Percentiles rank a stretch among this genome's conserved stretches.
Evolutionary conservation across 2,888 invertebrate species (phyloP).

Genomic region (Ophraella communa): DNA sequence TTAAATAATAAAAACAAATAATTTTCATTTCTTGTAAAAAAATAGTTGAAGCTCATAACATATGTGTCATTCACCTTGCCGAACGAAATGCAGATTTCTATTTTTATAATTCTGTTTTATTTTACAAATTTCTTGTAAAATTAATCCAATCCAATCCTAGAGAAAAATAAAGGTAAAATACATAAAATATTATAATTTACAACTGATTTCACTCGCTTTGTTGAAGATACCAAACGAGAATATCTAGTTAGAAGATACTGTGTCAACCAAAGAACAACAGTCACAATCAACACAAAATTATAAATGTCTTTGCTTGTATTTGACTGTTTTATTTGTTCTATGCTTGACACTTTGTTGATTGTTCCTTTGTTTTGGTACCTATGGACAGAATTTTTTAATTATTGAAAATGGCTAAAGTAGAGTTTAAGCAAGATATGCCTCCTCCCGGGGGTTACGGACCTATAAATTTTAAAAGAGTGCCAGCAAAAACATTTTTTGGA

Average conservation of each 20-base stretch:
- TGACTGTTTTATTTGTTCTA: too few relatives aligned
- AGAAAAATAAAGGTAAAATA: too few relatives aligned
- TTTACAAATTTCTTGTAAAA: too few relatives aligned
- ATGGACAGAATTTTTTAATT: background rate
- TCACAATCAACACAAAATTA: background rate
- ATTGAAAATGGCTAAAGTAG: slow-evolving; percentile 38
- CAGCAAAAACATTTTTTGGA: slow-evolving; percentile 74
- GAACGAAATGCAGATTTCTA: slow-evolving; percentile 5
- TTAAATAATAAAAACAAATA: slow-evolving; percentile 14
- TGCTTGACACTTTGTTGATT: too few relatives aligned
- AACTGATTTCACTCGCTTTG: too few relatives aligned
- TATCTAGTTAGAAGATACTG: too few relatives aligned
- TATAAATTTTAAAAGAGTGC: slow-evolving; percentile 74
- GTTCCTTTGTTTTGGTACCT: background rate
- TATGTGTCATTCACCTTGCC: background rate
- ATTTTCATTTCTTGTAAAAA: slow-evolving; percentile 16
- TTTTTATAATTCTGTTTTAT: too few relatives aligned
- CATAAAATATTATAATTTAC: too few relatives aligned
- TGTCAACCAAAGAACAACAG: too few relatives aligned
- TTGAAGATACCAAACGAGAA: too few relatives aligned
- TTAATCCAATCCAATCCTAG: too few relatives aligned
- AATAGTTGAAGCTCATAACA: background rate
- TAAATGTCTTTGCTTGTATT: too few relatives aligned
- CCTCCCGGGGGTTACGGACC: slow-evolving; percentile 89
- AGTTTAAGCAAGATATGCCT: slow-evolving; percentile 85